phyloP scores from a whole-genome alignment of 1,140 invertebrate genomes.

The Drosophila mauritiana region DNA sequence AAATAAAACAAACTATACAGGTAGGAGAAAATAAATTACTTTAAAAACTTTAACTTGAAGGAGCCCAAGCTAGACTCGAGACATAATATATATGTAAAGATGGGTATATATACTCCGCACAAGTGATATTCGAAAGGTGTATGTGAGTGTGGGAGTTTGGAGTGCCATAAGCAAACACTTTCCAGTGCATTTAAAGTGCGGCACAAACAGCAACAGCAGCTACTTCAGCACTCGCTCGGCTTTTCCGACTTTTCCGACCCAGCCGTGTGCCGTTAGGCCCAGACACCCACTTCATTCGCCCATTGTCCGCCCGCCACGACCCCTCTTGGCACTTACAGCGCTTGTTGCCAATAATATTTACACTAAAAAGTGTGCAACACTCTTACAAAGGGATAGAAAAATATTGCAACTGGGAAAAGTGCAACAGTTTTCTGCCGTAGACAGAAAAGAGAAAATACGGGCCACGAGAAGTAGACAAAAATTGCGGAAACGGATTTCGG shows the following conservation, averaged over 20 bases:
- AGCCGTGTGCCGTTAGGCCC: constrained; percentile 59
- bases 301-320: constrained; percentile 60
- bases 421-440: constrained; percentile 59
- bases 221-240: constrained; percentile 54
- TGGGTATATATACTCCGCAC: constrained; percentile 2
- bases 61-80: constrained; percentile 51
- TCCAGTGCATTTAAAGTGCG: constrained; percentile 80
- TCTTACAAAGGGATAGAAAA: constrained; percentile 13
- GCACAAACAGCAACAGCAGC: constrained; percentile 69
- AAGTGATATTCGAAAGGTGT: constrained; percentile 17
- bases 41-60: constrained; percentile 36
- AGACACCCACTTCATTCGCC: constrained; percentile 70
- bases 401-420: constrained; percentile 39
- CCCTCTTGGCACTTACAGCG: constrained; percentile 22
- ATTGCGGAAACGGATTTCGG: constrained; percentile 44
- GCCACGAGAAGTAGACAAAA: constrained; percentile 22
- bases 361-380: constrained; percentile 66
- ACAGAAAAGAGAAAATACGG: constrained; percentile 2
- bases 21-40: constrained; percentile 15
- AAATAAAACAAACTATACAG: constrained; percentile 10
- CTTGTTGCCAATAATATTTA: constrained; percentile 79
- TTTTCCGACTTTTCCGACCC: constrained; percentile 20
- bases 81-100: constrained; percentile 20
- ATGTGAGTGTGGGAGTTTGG: constrained; percentile 27
- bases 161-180: constrained; percentile 78